Evolutionary conservation across 2,888 invertebrate genomes (phyloP), one percentile per base, ranked within the genome.

Genomic region (Leptinotarsa haldemani): DNA sequence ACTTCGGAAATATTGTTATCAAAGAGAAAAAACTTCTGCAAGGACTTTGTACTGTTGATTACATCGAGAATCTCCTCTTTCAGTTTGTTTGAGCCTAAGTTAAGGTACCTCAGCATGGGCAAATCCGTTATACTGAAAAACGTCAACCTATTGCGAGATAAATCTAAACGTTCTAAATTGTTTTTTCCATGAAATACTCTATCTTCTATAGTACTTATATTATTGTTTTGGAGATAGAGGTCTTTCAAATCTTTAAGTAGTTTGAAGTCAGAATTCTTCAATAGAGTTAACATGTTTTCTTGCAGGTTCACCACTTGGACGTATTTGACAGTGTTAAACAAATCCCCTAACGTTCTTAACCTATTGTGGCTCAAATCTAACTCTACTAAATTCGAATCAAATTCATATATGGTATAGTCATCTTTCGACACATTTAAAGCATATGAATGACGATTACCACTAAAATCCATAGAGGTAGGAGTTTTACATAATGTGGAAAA

Each of bases 301-400:
- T 80, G 77, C 53, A 83, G 69, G 73, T 83, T 79, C 15, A 83
- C 12, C 7, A 68, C 50, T 69, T 74, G 80, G 20, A 84, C 65
- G 16, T 77, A 80, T 56, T 69, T 76, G 50, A 79, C 73, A 50
- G 67, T 75, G 16, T 79, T 76, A 53, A 81, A 77, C 12, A 79
- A 74, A n/a, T 69, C 61, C 9, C 78, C 77, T 65, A 81, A 69
- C 40, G 76, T 67, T 40, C 71, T 67, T 66, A 84, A 82, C 69
- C 79, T 74, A 75, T 84, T 84, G 47, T 78, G 71, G 74, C 83
- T 82, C 64, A 84, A 79, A 78, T 84, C 81, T 46, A 84, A 71
- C 15, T 79, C 75, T 13, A 74, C 69, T 48, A 84, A 66, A 65
- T 79, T 78, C 46, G 76, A 74, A 13, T 71, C 73, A 70, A 58